Evolutionary conservation across 2,797 vertebrate genomes (phyloP), one percentile per base, ranked within the genome.

Genomic region (Vireo griseus): DNA sequence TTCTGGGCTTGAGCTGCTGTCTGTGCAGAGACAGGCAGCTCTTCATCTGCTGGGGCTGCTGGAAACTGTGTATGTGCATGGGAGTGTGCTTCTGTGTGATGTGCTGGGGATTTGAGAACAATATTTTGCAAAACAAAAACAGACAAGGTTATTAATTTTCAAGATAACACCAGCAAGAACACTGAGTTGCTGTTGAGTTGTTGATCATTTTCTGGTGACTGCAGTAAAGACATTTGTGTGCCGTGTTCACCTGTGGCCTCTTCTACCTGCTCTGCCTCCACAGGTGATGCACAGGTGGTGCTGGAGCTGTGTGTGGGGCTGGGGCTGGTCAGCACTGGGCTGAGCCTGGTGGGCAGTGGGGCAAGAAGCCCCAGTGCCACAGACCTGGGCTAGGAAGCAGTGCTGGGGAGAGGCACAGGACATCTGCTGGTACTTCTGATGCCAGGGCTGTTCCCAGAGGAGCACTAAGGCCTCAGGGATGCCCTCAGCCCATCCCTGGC

Each of bases 261-360:
- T 0, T 16, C 50, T 44, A 28, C 42, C 63, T 55, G 61, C 80
- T 50, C 33, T 17, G n/a, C 63, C 5, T 0, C 2, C 2, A 2
- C 10, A 9, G 45, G 58, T 42, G 55, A 18, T 5, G 12, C 3
- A 3, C 4, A 4, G 66, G 35, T 18, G 17, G 18, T 16, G 37
- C 55, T 0, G 1, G 48, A 9, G 69, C 59, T n/a, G 18, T 39
- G 20, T 1, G 2, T 12, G 66, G 44, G 85, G 50, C 57, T 83
- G 69, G 10, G 0, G 0, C 37, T 75, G 45, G 15, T 17, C 24
- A 5, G 35, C 25, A 68, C 42, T 20, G 37, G 16, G 14, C 22
- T 16, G 4, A 26, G 24, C n/a, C 39, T 6, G 3, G 3, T 2
- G 11, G 16, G n/a, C 0, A 0, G 3, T 9, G 52, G 52, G 40